Evolutionary conservation across 2,888 invertebrate species (phyloP).

Genomic region (Linyphia triangularis): DNA sequence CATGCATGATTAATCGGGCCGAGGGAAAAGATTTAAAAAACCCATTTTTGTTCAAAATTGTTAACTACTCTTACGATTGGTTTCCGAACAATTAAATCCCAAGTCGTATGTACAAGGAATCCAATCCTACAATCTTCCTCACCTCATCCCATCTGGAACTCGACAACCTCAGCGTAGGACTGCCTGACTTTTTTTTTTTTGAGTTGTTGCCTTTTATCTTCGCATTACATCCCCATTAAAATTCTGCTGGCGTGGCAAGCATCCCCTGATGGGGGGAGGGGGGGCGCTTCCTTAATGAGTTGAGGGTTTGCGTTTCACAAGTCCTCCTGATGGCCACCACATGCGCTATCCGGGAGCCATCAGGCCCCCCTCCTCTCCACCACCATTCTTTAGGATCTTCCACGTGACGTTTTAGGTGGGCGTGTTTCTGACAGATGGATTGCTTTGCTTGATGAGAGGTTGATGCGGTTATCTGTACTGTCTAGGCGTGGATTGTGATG

Average conservation of each 20-base stretch:
- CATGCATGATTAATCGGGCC: neutral
- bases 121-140: no score
- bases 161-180: no score
- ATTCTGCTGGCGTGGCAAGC: conserved; percentile 24
- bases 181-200: neutral
- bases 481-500: neutral
- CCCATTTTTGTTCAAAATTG: no score
- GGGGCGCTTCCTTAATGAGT: neutral
- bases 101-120: no score
- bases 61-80: no score
- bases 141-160: no score
- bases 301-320: conserved; percentile 18
- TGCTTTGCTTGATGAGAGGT: conserved; percentile 9
- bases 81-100: no score
- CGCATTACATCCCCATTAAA: conserved; percentile 21
- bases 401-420: conserved; percentile 26
- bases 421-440: conserved; percentile 55
- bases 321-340: conserved; percentile 43
- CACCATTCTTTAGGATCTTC: no score
- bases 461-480: neutral
- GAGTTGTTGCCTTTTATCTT: neutral
- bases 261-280: conserved; percentile 4
- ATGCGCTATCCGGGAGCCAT: conserved; percentile 9
- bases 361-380: no score
- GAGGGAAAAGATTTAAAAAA: neutral